Percentiles rank a stretch among this genome's conserved stretches.
phyloP scores from a whole-genome alignment of 1,140 invertebrate species.

The Bombus polaris region DNA sequence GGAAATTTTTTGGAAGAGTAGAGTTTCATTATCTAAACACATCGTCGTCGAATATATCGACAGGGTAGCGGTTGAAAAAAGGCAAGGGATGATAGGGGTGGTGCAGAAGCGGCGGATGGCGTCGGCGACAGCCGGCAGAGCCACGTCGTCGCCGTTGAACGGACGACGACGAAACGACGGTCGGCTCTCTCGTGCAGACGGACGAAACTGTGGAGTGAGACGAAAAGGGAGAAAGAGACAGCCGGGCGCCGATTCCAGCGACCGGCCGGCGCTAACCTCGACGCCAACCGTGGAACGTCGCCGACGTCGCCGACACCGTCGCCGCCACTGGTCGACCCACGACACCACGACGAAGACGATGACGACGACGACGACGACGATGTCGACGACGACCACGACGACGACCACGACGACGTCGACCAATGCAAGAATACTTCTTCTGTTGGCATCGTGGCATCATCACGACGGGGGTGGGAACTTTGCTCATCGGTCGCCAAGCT shows the following conservation, averaged over 20 bases:
- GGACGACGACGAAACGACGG: constrained; percentile 60
- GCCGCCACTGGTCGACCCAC: constrained; percentile 56
- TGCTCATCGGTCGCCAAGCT: constrained; percentile 66
- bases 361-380: constrained; percentile 47
- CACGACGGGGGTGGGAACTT: constrained; percentile 57
- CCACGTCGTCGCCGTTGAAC: constrained; percentile 62
- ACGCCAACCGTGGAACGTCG: constrained; percentile 70
- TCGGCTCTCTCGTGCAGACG: constrained; percentile 58
- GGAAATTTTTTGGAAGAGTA: constrained; percentile 39
- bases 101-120: constrained; percentile 46
- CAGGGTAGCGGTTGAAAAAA: constrained; percentile 13
- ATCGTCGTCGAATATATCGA: constrained; percentile 46
- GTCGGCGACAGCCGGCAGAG: constrained; percentile 63
- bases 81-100: constrained; percentile 18
- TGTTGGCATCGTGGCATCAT: constrained; percentile 62
- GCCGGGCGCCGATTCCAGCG: constrained; percentile 70
- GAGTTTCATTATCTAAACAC: constrained; percentile 60
- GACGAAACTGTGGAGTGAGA: constrained; percentile 56
- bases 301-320: constrained; percentile 61
- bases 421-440: constrained; percentile 71
- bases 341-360: constrained; percentile 22
- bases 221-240: constrained; percentile 67
- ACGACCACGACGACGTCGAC: constrained; percentile 54
- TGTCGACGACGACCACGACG: constrained; percentile 45
- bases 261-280: constrained; percentile 70